Conservation (phyloP, 2,888 invertebrate genomes). For the Tachina fera region DNA sequence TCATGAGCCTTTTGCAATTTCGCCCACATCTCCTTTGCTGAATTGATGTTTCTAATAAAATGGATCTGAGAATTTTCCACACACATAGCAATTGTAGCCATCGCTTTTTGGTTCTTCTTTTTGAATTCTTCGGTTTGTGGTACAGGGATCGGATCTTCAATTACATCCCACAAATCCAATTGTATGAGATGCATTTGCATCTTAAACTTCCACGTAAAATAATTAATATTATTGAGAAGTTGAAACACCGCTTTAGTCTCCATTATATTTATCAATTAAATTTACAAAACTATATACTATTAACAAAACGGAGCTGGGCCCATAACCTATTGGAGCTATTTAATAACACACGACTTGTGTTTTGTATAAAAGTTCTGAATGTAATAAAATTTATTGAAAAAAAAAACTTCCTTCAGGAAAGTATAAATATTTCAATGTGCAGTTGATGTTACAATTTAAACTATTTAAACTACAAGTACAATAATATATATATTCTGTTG, state of each 20-base stretch:
- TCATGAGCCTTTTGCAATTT: no score
- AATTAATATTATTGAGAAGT: not conserved
- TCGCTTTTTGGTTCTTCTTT: not conserved
- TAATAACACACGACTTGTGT: no score
- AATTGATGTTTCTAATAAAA: not conserved
- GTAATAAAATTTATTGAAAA: not conserved
- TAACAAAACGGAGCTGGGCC: not conserved
- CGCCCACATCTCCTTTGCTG: conserved; percentile 4
- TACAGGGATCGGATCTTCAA: conserved; percentile 1
- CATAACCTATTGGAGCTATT: conserved; percentile 19
- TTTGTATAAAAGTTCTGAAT: no score
- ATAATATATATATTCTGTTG: no score
- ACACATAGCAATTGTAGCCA: conserved; percentile 10
- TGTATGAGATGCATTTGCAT: conserved; percentile 28
- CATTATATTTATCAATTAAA: not conserved
- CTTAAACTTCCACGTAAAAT: conserved; percentile 44
- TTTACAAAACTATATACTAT: not conserved
- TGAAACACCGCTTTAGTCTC: not conserved
- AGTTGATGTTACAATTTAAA: not conserved
- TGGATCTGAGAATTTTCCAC: not conserved
- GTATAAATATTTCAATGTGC: not conserved
- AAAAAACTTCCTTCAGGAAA: no score
- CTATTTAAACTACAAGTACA: not conserved
- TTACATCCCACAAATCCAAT: conserved; percentile 25
- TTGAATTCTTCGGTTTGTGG: not conserved